Evolutionary conservation across 1,140 invertebrate genomes (phyloP), one percentile per base, ranked within the genome.

Genomic region (Trigoniulus corallinus): DNA sequence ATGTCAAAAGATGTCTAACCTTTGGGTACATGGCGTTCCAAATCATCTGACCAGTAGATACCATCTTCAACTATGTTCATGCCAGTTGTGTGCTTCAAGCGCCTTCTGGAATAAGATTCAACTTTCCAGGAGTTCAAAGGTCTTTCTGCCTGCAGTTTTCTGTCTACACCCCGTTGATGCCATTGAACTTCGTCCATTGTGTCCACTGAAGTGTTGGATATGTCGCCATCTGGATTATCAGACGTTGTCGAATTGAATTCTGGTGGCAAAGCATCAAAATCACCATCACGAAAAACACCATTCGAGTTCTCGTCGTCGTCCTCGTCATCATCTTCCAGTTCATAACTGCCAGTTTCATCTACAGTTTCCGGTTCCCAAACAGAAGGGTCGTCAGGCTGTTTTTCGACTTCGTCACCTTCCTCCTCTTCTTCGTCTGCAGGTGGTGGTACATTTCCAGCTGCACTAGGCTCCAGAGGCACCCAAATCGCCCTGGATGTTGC

Each of bases 241-340:
- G 4, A 4, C 49, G 3, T 51, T 7, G 27, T 3, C 12, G 24
- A 22, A 39, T 61, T 37, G 48, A 59, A 43, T 58, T 56, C 55
- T 56, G 56, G 0, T 45, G 53, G 29, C 55, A 53, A 18, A 49
- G 59, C 41, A 58, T 61, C 51, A 54, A 56, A 44, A 58, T 56
- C 41, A 29, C 61, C 22, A 57, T 59, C 15, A 50, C 21, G 22
- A 37, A 59, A 20, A 51, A 52, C 26, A 44, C 57, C 29, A 57
- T 59, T 1, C 21, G 29, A 47, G 45, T 53, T 39, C 12, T 54
- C 26, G 29, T 57, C 52, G 12, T 48, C 50, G 45, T 53, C 29
- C 12, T 54, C 26, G 29, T 57, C 52, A 50, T 54, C 55, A 41
- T 53, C 51, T 29, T 57, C 51, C 27, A 41, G 25, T 34, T 55